Conservation (phyloP, 1,140 invertebrate species). For the Eriocheir sinensis region DNA sequence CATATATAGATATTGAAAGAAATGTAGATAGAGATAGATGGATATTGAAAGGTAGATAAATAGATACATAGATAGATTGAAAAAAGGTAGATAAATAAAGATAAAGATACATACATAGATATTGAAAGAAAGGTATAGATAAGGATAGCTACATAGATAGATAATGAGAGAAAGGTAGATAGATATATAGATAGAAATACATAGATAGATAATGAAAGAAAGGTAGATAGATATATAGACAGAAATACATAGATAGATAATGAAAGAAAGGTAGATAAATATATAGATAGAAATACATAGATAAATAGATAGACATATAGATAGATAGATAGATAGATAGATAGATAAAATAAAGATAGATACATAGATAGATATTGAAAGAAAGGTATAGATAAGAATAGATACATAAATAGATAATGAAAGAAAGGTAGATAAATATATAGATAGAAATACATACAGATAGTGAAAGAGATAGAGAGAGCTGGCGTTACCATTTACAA, state of each 20-base stretch:
- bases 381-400: too few species aligned
- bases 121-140: neutral
- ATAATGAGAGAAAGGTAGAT: too few species aligned
- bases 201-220: too few species aligned
- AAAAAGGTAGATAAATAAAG: neutral
- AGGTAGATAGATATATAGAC: too few species aligned
- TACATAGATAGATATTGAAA: neutral
- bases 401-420: neutral
- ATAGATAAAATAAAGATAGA: neutral
- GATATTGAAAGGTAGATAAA: too few species aligned
- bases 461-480: neutral
- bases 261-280: neutral
- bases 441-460: neutral
- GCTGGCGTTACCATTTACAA: neutral
- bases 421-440: neutral
- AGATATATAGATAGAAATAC: too few species aligned
- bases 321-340: neutral
- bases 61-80: neutral
- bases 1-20: too few species aligned
- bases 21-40: too few species aligned
- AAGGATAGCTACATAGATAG: too few species aligned
- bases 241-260: neutral
- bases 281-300: neutral
- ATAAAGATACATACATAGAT: too few species aligned
- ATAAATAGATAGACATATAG: conserved; percentile 12